These are phyloP conservation scores for Pantherophis guttatus DNA, from an alignment of 2,113 vertebrate genomes.

Conservation along the genomic window DNA sequence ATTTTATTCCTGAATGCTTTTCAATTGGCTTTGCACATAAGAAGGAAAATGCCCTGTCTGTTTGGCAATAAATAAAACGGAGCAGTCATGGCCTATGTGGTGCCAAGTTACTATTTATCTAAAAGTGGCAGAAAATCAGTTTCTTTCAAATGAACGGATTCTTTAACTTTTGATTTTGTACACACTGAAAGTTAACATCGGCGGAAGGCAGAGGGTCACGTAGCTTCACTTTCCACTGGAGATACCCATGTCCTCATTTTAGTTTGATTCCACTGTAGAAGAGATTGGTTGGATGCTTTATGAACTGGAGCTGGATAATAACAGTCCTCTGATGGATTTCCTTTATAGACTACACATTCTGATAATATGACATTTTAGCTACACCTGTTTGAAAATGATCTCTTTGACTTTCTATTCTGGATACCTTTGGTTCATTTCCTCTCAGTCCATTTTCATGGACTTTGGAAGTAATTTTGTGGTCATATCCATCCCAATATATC, in stretches of 20 bases:
- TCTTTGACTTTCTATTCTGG: background rate
- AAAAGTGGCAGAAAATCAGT: conserved; percentile 12
- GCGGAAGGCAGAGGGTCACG: background rate
- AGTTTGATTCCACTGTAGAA: background rate
- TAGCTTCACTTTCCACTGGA: background rate
- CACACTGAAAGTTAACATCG: background rate
- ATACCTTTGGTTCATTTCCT: background rate
- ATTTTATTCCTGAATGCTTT: conserved; percentile 35
- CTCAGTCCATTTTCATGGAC: background rate
- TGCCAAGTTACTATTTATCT: background rate
- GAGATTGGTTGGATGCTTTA: background rate
- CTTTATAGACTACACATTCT: background rate
- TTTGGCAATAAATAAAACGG: conserved; percentile 16
- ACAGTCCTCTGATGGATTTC: background rate
- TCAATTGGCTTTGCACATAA: conserved; percentile 23
- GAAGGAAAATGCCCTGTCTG: conserved; percentile 8
- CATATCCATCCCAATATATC: background rate
- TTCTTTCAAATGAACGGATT: background rate
- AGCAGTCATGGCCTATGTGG: background rate
- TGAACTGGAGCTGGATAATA: background rate
- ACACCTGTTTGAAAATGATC: background rate
- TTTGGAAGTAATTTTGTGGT: background rate
- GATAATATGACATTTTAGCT: background rate
- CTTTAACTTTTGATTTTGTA: background rate
- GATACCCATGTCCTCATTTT: background rate